Conservation (phyloP, 2,113 vertebrate species). For the Calypte anna region DNA sequence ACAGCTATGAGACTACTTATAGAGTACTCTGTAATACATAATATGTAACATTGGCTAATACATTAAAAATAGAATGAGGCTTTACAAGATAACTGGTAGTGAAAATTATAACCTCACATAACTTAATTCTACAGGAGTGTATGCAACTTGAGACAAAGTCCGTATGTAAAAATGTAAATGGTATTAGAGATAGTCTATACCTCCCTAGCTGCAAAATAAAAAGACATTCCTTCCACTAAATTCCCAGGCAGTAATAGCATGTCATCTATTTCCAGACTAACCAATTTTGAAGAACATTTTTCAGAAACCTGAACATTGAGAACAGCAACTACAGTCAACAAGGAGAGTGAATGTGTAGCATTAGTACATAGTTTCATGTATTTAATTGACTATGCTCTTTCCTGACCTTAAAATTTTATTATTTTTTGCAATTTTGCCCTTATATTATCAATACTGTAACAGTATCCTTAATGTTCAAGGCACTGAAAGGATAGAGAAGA, state of each 20-base stretch:
- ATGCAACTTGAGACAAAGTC: not conserved
- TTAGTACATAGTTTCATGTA: not conserved
- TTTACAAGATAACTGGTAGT: not conserved
- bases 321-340: not conserved
- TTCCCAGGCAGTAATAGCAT: not conserved
- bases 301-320: not conserved
- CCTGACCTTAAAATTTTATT: not conserved
- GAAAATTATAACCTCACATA: not conserved
- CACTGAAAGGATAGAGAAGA: constrained; percentile 49
- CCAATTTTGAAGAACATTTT: not conserved
- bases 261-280: not conserved
- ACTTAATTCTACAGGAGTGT: not conserved
- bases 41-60: not conserved
- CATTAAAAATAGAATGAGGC: not conserved
- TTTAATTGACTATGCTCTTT: not conserved
- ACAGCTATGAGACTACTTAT: not conserved
- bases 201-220: not conserved
- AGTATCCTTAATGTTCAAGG: constrained; percentile 33
- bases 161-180: not conserved
- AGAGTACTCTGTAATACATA: not conserved
- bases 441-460: constrained; percentile 42
- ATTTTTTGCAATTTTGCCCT: constrained; percentile 10
- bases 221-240: not conserved
- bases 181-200: not conserved
- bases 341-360: not conserved